phyloP scores from a whole-genome alignment of 2,888 invertebrate species.

The Philonicus albiceps region DNA sequence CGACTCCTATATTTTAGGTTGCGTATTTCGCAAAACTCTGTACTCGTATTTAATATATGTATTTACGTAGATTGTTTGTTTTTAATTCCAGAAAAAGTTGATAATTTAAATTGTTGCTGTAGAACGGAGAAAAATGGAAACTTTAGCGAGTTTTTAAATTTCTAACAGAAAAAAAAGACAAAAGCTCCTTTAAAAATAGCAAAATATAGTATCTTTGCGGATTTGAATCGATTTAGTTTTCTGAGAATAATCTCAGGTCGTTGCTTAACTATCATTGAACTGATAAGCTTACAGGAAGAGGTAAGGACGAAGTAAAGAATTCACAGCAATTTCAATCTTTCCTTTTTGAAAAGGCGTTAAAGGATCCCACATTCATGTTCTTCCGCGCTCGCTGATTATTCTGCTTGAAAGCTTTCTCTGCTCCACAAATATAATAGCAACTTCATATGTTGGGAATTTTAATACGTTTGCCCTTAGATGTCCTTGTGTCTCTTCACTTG shows the following conservation, averaged over 20 bases:
- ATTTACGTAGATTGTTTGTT: neutral
- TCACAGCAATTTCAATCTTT: neutral
- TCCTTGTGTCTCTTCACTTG: neutral
- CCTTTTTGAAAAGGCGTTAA: neutral
- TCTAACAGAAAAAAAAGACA: neutral
- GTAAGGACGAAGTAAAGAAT: neutral
- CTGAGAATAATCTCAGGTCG: neutral
- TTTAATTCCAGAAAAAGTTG: no score
- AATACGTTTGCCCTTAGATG: neutral
- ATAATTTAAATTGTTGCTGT: no score
- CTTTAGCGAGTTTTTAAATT: neutral
- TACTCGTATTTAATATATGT: neutral
- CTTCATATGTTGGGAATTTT: slow-evolving; percentile 18
- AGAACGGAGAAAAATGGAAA: neutral
- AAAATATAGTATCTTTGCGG: neutral
- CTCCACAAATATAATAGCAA: neutral
- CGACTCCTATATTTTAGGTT: neutral
- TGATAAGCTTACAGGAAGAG: neutral
- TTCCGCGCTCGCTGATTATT: neutral
- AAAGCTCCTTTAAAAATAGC: neutral
- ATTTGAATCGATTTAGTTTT: neutral
- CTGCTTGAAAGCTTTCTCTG: neutral
- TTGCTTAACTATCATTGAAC: neutral
- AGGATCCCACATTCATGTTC: neutral
- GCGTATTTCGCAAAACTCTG: neutral